phyloP scores from a whole-genome alignment of 2,888 invertebrate genomes.

The Drosophila glabriapex region DNA sequence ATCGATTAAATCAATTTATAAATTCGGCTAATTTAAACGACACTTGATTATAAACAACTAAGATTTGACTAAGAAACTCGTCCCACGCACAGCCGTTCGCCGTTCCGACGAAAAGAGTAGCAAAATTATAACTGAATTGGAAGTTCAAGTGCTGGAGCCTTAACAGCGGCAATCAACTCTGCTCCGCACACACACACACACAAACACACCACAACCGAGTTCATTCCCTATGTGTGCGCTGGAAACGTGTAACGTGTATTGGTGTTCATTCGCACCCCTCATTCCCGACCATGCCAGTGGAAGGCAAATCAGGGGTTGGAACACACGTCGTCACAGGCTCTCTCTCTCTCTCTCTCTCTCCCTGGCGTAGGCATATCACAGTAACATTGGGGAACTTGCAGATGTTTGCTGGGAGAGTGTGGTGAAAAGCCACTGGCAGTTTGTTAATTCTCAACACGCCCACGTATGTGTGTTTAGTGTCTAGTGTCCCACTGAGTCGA shows the following conservation, averaged over 20 bases:
- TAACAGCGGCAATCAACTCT: slow-evolving; percentile 60
- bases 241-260: slow-evolving; percentile 43
- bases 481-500: too few species aligned
- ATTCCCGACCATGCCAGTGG: slow-evolving; percentile 39
- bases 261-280: slow-evolving; percentile 40
- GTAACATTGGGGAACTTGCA: slow-evolving; percentile 37
- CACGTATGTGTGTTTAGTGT: too few species aligned
- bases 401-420: slow-evolving; percentile 10
- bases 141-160: slow-evolving; percentile 82
- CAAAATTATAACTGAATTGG: slow-evolving; percentile 84
- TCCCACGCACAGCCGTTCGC: slow-evolving; percentile 62
- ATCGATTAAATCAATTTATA: slow-evolving; percentile 14
- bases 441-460: background rate
- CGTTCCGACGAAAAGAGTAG: slow-evolving; percentile 82
- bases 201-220: slow-evolving; percentile 43
- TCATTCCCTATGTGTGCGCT: slow-evolving; percentile 71
- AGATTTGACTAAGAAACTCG: slow-evolving; percentile 41
- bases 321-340: slow-evolving; percentile 8
- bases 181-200: slow-evolving; percentile 54
- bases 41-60: slow-evolving; percentile 37
- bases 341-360: background rate
- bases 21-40: slow-evolving; percentile 26
- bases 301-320: slow-evolving; percentile 47
- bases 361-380: slow-evolving; percentile 31
- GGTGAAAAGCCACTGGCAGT: slow-evolving; percentile 35